phyloP scores from a whole-genome alignment of 2,113 vertebrate species.

The Columbina picui region DNA sequence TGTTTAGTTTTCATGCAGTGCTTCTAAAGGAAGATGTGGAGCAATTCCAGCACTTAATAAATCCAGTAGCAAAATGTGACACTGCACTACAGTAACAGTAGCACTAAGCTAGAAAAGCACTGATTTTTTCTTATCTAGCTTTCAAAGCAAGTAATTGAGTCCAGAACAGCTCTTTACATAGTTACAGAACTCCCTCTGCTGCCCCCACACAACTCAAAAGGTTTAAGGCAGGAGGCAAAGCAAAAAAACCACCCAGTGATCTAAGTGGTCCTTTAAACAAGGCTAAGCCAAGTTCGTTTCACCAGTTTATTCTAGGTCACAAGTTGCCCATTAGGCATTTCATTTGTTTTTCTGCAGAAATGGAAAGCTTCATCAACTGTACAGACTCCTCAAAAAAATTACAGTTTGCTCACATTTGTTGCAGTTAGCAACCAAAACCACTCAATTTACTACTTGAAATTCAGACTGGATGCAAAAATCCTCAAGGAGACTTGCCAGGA shows the following conservation, averaged over 20 bases:
- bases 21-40: not conserved
- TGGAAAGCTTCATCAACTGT: not conserved
- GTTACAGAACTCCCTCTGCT: not conserved
- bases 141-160: not conserved
- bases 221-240: fast-evolving
- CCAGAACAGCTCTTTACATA: not conserved
- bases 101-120: not conserved
- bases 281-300: not conserved
- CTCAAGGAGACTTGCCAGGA: not conserved
- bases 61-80: not conserved
- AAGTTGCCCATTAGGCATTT: not conserved
- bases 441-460: not conserved
- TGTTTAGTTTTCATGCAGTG: not conserved
- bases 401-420: fast-evolving
- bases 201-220: not conserved
- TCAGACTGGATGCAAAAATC: not conserved
- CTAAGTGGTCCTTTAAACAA: not conserved
- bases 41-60: not conserved
- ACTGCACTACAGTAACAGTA: not conserved
- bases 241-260: not conserved
- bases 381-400: not conserved
- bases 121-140: not conserved
- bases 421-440: not conserved
- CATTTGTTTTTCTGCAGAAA: not conserved
- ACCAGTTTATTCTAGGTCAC: not conserved